Conservation (phyloP, 1,140 invertebrate species). For the Philaenus spumarius region DNA sequence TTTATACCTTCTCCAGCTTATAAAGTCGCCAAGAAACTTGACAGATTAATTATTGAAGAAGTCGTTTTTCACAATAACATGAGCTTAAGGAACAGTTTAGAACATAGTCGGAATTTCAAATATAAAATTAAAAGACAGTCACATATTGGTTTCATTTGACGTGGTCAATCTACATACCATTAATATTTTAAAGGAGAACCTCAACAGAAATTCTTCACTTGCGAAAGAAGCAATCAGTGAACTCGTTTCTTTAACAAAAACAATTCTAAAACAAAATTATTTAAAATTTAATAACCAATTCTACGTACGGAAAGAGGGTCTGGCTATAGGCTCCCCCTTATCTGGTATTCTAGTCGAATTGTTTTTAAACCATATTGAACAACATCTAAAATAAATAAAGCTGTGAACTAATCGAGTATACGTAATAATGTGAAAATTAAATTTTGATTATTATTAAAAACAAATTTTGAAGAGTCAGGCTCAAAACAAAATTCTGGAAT, state of each 20-base stretch:
- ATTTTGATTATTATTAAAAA: too few relatives aligned
- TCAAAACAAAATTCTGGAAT: too few relatives aligned
- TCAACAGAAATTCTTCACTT: neutral
- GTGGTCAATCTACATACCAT: too few relatives aligned
- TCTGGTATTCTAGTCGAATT: neutral
- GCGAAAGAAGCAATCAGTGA: neutral
- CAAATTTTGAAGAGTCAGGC: too few relatives aligned
- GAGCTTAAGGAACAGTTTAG: neutral
- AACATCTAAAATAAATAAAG: too few relatives aligned
- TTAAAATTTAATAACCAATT: neutral
- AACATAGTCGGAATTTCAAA: neutral
- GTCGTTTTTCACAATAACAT: neutral
- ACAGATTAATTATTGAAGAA: neutral
- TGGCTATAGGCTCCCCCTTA: neutral
- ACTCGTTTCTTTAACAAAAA: too few relatives aligned
- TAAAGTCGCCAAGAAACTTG: neutral
- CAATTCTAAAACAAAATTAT: neutral
- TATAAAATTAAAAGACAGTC: too few relatives aligned
- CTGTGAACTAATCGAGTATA: too few relatives aligned
- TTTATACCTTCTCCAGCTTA: conserved; percentile 1
- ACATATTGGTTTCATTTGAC: neutral
- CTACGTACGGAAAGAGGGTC: neutral
- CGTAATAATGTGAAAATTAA: too few relatives aligned
- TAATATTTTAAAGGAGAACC: neutral
- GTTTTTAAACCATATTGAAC: neutral